phyloP scores from a whole-genome alignment of 1,140 invertebrate species.

The Brachionus paranguensis region DNA sequence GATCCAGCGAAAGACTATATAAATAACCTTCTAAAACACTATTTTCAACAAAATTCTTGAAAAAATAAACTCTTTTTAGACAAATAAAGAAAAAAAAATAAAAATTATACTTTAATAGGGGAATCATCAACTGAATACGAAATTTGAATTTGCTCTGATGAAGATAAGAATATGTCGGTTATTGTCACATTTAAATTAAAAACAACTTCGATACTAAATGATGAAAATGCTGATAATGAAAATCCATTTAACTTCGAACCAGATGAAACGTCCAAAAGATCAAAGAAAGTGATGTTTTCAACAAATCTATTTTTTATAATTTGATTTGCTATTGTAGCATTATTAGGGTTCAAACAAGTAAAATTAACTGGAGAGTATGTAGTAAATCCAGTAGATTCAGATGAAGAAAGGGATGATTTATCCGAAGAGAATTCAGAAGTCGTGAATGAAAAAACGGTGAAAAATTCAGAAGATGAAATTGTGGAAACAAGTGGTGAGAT shows the following conservation, averaged over 20 bases:
- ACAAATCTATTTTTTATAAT: not conserved
- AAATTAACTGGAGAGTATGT: not conserved
- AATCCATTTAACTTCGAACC: not conserved
- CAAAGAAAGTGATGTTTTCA: not conserved
- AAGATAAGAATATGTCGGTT: not conserved
- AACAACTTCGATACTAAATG: not conserved
- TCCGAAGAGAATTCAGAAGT: not conserved
- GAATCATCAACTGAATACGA: not conserved
- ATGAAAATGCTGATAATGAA: not conserved
- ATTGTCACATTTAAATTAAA: not conserved
- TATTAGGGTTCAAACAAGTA: not conserved
- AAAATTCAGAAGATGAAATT: not conserved
- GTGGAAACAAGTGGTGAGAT: not conserved
- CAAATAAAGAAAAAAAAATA: no score
- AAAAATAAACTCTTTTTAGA: not conserved
- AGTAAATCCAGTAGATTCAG: not conserved
- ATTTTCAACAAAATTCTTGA: not conserved
- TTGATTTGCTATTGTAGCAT: not conserved
- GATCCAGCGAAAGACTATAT: not conserved
- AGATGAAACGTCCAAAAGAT: not conserved
- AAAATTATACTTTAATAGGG: not conserved
- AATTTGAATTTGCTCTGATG: not conserved
- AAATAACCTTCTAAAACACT: not conserved
- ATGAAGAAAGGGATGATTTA: not conserved
- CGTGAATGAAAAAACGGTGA: not conserved